Evolutionary conservation across 2,113 vertebrate species (phyloP).

Genomic region (Gorilla gorilla): DNA sequence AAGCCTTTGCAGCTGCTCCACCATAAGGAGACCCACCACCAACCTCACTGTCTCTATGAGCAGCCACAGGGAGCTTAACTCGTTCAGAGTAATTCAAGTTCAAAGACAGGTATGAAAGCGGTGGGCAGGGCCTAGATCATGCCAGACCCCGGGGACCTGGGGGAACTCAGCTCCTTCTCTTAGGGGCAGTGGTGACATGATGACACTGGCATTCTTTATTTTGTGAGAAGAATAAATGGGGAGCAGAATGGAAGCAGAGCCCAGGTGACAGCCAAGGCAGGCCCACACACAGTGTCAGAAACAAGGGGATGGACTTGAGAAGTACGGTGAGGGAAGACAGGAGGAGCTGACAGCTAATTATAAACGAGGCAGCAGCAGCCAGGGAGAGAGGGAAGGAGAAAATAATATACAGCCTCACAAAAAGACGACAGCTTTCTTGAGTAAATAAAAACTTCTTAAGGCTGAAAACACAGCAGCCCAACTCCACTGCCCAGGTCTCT

Average conservation of each 20-base stretch:
- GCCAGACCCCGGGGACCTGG: neutral
- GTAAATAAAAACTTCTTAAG: neutral
- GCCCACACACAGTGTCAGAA: neutral
- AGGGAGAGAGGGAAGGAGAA: neutral
- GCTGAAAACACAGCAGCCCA: neutral
- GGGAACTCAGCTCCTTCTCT: neutral
- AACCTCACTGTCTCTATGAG: neutral
- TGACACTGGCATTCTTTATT: too few species aligned
- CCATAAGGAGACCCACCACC: neutral
- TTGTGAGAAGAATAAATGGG: neutral
- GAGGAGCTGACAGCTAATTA: neutral
- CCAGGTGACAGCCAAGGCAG: neutral
- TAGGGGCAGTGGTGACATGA: neutral
- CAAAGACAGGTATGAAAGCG: neutral
- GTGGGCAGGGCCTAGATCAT: neutral
- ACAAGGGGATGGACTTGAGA: neutral
- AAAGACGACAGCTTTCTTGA: neutral
- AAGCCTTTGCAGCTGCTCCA: fast-evolving
- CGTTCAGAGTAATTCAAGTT: neutral
- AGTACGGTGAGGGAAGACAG: fast-evolving
- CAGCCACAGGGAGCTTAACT: too few species aligned
- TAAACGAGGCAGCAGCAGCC: neutral
- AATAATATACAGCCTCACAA: neutral
- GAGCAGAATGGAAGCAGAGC: neutral
- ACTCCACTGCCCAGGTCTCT: neutral